phyloP scores from a whole-genome alignment of 2,888 invertebrate species.

The Apomyelois bistriatella region DNA sequence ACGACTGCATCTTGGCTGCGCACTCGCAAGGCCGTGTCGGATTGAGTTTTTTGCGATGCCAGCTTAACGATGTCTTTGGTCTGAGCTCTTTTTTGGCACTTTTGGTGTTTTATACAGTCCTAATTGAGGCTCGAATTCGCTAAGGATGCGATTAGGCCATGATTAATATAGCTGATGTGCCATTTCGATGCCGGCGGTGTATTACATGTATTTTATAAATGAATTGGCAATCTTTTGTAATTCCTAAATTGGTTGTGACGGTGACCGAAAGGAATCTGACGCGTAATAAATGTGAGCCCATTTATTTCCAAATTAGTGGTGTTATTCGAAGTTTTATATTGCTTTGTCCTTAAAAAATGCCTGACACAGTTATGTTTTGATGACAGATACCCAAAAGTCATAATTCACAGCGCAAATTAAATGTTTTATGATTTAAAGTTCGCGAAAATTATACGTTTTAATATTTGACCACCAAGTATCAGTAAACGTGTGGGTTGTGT shows the following conservation, averaged over 20 bases:
- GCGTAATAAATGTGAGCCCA: conserved; percentile 42
- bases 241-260: conserved; percentile 49
- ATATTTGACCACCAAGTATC: conserved; percentile 7
- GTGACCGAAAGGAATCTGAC: conserved; percentile 44
- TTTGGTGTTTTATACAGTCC: conserved; percentile 61
- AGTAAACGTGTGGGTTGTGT: conserved; percentile 16
- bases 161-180: conserved; percentile 60
- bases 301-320: conserved; percentile 19
- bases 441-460: neutral
- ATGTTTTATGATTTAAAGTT: neutral
- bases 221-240: conserved; percentile 28
- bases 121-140: conserved; percentile 73
- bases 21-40: conserved; percentile 38
- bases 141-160: conserved; percentile 73
- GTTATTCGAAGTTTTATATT: neutral
- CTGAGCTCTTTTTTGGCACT: conserved; percentile 57
- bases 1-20: conserved; percentile 22
- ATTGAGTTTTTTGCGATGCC: conserved; percentile 50
- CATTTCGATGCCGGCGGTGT: conserved; percentile 38
- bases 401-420: neutral
- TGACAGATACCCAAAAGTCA: neutral
- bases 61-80: conserved; percentile 61
- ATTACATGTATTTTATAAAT: conserved; percentile 34
- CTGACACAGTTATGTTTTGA: neutral
- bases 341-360: neutral